These are phyloP conservation scores for Panzeria rudis DNA, from an alignment of 2,888 invertebrate genomes.

Conservation along the genomic window DNA sequence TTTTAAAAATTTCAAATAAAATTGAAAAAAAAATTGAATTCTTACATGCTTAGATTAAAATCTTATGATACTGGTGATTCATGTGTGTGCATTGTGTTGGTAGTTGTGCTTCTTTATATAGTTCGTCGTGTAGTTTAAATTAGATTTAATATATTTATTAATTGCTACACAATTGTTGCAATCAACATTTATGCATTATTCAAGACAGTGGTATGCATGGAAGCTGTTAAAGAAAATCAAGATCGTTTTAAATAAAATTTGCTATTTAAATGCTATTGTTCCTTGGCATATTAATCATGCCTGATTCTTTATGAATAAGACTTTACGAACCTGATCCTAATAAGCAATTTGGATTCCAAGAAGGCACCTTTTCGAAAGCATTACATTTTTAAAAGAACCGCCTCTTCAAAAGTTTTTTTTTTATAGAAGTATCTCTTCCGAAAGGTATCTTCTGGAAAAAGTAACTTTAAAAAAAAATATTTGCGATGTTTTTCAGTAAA, in stretches of 20 bases:
- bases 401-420: not conserved
- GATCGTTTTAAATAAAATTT: too few species aligned
- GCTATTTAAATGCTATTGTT: too few species aligned
- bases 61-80: slow-evolving; percentile 57
- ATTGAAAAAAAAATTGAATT: slow-evolving; percentile 14
- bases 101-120: slow-evolving; percentile 39
- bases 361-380: not conserved
- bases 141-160: slow-evolving; percentile 70
- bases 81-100: slow-evolving; percentile 29
- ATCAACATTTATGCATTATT: slow-evolving; percentile 44
- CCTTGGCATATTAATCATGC: too few species aligned
- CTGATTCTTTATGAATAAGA: too few species aligned
- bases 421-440: not conserved
- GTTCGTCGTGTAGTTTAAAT: slow-evolving; percentile 55
- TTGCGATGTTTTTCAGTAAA: too few species aligned
- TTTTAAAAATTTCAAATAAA: slow-evolving; percentile 20
- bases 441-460: not conserved
- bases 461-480: too few species aligned
- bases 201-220: slow-evolving; percentile 21
- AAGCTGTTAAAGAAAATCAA: not conserved
- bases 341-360: too few species aligned
- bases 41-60: slow-evolving; percentile 29
- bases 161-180: slow-evolving; percentile 70
- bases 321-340: too few species aligned
- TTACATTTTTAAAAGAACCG: not conserved